Base-by-base conservation (phyloP, 1,140 invertebrate species). In the Macrobrachium rosenbergii region DNA sequence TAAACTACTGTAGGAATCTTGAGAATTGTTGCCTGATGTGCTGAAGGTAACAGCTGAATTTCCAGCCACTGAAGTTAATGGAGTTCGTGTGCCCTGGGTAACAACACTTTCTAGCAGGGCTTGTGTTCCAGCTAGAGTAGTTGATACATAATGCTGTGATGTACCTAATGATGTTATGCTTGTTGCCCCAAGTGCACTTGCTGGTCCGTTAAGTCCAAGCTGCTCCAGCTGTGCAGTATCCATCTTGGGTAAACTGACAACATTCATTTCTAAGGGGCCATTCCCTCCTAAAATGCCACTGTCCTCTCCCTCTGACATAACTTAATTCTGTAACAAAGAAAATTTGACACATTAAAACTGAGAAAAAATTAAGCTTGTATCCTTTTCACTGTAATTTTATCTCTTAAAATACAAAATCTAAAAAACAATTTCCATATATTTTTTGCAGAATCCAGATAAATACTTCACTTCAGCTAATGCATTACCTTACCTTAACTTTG, bases 261-360 rank as follows among this genome's bases (percentile, higher is more conserved):
- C 82, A 23, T 80, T 83, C 87, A 88, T 88, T 52, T 83, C 69
- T 67, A 84, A 59, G 58, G 87, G 37, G 17, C 76, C 78, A 28
- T 77, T 73, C 59, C 82, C 82, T 72, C 82, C 82, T 82, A 88
- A 73, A 45, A 88, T 73, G 19, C 78, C 81, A 37, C 85, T 79
- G 69, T 83, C 87, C 28, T 88, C 87, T 75, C 82, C 84, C 67
- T 88, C 87, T 80, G 87, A 88, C 87, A 88, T 88, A 67, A 84
- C 87, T 88, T 58, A 83, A 64, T 45, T 69, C 81, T 83, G 73
- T 43, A 83, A 83, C 28, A 37, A 23, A 16, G 67, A 37, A 23
- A 6, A 16, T 21, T 28, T 67, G 0, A 8, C 8, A 21, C 16
- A 14, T 37, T 37, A 37, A 37, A 37, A 37, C 28, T 37, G 28